Evolutionary conservation across 2,113 vertebrate genomes (phyloP).

Genomic region (Lates calcarifer): DNA sequence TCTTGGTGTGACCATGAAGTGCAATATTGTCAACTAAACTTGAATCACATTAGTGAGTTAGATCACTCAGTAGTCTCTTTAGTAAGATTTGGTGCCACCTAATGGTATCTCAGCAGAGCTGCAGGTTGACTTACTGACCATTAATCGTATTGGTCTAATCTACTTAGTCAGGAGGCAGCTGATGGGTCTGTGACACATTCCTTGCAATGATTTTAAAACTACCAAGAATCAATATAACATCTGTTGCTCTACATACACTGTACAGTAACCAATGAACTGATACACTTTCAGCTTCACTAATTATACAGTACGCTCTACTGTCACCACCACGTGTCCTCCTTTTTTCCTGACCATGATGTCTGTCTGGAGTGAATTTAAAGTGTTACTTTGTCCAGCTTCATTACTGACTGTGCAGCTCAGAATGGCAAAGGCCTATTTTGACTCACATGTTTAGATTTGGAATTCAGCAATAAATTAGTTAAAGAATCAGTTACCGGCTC

Average conservation of each 20-base stretch:
- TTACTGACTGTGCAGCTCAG: neutral
- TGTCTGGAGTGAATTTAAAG: neutral
- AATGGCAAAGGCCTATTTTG: neutral
- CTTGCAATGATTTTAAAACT: slow-evolving; percentile 34
- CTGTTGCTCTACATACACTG: slow-evolving; percentile 8
- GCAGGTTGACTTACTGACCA: slow-evolving; percentile 32
- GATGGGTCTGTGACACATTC: slow-evolving; percentile 51
- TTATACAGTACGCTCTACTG: neutral
- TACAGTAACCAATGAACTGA: neutral
- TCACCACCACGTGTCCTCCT: neutral
- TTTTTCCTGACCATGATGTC: neutral
- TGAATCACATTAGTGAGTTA: neutral
- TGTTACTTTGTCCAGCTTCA: neutral
- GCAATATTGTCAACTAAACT: neutral
- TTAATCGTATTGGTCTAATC: slow-evolving; percentile 56
- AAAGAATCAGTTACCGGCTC: neutral
- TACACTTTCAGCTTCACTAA: neutral
- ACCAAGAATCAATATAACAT: slow-evolving; percentile 14
- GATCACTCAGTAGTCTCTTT: neutral
- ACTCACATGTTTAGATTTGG: neutral
- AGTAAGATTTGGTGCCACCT: slow-evolving; percentile 36
- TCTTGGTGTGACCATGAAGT: neutral
- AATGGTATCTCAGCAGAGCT: slow-evolving; percentile 17
- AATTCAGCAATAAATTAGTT: neutral
- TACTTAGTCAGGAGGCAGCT: slow-evolving; percentile 55